Conservation (phyloP, 2,113 vertebrate species). For the Arizona elegans region DNA sequence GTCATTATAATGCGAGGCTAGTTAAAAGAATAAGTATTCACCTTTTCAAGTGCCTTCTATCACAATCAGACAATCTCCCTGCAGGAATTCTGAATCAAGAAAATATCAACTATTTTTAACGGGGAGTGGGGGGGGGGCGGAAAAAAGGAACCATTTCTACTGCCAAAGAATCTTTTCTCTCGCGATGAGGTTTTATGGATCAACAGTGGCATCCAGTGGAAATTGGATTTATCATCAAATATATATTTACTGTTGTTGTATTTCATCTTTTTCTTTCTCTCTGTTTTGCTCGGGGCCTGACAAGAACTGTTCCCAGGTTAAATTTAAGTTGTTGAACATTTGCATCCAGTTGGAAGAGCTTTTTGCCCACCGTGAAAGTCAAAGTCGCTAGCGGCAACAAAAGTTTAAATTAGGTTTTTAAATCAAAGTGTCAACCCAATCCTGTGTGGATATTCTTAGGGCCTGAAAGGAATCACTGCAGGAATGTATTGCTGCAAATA, state of each 20-base stretch:
- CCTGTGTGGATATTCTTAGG: neutral
- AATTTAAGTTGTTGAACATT: neutral
- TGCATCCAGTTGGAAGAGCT: neutral
- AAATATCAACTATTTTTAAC: slow-evolving; percentile 46
- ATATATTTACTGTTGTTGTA: neutral
- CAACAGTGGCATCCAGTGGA: slow-evolving; percentile 70
- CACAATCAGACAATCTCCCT: slow-evolving; percentile 67
- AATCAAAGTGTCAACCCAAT: neutral
- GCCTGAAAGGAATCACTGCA: neutral
- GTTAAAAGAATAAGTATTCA: slow-evolving; percentile 16
- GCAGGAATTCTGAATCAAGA: slow-evolving; percentile 63
- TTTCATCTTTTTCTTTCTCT: neutral
- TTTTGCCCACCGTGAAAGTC: neutral
- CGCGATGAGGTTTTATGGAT: slow-evolving; percentile 24
- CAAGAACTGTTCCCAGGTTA: neutral
- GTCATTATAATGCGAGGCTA: neutral
- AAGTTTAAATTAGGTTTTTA: neutral
- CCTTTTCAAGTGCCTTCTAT: slow-evolving; percentile 27
- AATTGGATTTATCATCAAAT: neutral
- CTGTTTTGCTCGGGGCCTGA: neutral
- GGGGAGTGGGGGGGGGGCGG: neutral
- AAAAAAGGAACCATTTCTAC: slow-evolving; percentile 39
- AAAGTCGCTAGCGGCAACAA: neutral
- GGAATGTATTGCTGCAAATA: neutral
- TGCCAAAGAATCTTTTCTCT: slow-evolving; percentile 27